Conservation (phyloP, 2,113 vertebrate genomes). For the Eidolon helvum region DNA sequence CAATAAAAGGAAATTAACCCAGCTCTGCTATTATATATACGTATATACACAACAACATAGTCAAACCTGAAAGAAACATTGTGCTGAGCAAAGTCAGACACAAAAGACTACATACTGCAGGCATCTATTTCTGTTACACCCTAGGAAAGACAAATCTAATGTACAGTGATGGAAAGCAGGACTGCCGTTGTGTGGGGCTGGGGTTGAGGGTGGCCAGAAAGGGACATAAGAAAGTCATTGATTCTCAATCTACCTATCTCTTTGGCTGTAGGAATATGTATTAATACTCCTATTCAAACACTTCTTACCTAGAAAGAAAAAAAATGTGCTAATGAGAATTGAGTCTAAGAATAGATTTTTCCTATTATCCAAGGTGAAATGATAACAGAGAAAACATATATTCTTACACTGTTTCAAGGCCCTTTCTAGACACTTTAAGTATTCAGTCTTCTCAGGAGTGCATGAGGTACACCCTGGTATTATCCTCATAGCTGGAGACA, state of each 20-base stretch:
- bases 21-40: too few relatives aligned
- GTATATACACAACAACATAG: too few relatives aligned
- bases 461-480: not conserved
- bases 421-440: not conserved
- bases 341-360: not conserved
- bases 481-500: not conserved
- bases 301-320: not conserved
- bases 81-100: not conserved
- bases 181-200: not conserved
- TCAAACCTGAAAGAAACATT: not conserved
- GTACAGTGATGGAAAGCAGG: not conserved
- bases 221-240: not conserved
- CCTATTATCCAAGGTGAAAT: not conserved
- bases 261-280: not conserved
- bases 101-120: not conserved
- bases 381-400: not conserved
- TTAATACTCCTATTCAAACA: not conserved
- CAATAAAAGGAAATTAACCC: not conserved
- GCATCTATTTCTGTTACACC: not conserved
- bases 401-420: not conserved
- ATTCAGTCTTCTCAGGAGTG: not conserved
- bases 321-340: not conserved
- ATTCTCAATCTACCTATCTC: not conserved
- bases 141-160: not conserved
- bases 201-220: not conserved